phyloP scores from a whole-genome alignment of 2,888 invertebrate genomes.

The Endotricha flammealis region DNA sequence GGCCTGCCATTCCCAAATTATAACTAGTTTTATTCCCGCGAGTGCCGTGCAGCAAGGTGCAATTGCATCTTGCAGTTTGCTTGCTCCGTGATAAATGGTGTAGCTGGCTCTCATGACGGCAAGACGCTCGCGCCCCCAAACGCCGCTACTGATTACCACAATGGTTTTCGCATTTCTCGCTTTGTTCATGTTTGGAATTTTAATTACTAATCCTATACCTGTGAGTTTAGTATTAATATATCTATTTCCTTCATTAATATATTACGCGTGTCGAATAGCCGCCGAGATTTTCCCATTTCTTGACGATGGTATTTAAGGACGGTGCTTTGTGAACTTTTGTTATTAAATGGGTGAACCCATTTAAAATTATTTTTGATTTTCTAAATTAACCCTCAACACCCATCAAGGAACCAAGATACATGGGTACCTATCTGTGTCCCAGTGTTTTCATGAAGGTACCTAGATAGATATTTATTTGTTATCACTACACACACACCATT shows the following conservation, averaged over 20 bases:
- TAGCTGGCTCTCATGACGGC: slow-evolving; percentile 28
- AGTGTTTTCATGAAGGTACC: no score
- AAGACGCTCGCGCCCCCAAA: slow-evolving; percentile 20
- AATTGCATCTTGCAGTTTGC: slow-evolving; percentile 28
- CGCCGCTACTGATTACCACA: slow-evolving; percentile 33
- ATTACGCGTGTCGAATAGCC: not conserved
- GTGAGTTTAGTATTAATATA: slow-evolving; percentile 27
- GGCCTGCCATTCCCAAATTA: slow-evolving; percentile 17
- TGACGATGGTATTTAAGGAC: slow-evolving; percentile 30
- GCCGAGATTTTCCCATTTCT: slow-evolving; percentile 15
- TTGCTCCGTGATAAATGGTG: slow-evolving; percentile 25
- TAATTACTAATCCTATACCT: slow-evolving; percentile 32
- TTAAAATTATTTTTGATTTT: no score
- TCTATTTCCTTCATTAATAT: not conserved
- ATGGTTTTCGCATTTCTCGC: slow-evolving; percentile 49
- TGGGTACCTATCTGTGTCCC: no score
- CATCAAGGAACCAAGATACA: no score
- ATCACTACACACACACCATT: no score
- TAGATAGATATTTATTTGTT: no score
- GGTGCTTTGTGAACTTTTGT: not conserved
- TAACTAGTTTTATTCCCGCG: slow-evolving; percentile 15
- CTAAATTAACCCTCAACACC: no score
- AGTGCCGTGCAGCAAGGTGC: slow-evolving; percentile 25
- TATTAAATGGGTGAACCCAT: not conserved
- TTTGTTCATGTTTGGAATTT: slow-evolving; percentile 41